Evolutionary conservation across 92 coral and sea anemone species (phyloP).

Genomic region (Heteractis magnifica): DNA sequence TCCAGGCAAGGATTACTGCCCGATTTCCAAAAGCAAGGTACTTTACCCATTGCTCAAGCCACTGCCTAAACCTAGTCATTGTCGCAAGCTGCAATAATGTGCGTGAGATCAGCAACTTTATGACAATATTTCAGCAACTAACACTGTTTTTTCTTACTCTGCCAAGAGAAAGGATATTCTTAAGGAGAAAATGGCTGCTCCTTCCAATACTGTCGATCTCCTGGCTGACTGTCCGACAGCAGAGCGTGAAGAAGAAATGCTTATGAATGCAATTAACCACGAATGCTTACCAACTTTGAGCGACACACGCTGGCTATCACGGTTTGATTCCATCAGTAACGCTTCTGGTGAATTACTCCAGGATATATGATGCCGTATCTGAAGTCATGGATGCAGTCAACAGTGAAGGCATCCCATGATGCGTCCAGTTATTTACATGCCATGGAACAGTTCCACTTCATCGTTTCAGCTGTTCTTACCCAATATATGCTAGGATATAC

Average conservation of each 20-base stretch:
- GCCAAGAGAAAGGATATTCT: slow-evolving; percentile 43
- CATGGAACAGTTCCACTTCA: slow-evolving; percentile 19
- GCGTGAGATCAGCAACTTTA: slow-evolving; percentile 49
- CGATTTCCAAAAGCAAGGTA: slow-evolving; percentile 32
- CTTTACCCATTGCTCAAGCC: slow-evolving; percentile 34
- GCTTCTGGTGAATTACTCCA: slow-evolving; percentile 26
- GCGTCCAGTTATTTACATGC: slow-evolving; percentile 6
- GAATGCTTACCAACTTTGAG: slow-evolving; percentile 27
- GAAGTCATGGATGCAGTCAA: slow-evolving; percentile 20
- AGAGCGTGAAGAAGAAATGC: slow-evolving; percentile 8
- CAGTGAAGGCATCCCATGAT: slow-evolving; percentile 29
- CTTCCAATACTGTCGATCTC: not conserved
- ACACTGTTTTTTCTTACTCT: slow-evolving; percentile 48
- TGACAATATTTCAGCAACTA: slow-evolving; percentile 45
- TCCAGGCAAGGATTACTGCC: slow-evolving; percentile 43
- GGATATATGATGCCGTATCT: slow-evolving; percentile 22
- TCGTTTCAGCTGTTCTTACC: slow-evolving; percentile 17
- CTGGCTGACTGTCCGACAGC: slow-evolving; percentile 16
- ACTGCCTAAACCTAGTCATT: slow-evolving; percentile 54
- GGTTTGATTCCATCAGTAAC: slow-evolving; percentile 36
- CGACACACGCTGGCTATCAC: slow-evolving; percentile 45
- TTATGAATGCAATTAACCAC: not conserved
- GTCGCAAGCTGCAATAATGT: slow-evolving; percentile 51
- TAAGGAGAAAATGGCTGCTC: slow-evolving; percentile 26
- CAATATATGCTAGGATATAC: slow-evolving; percentile 32